Conservation (phyloP, 2,888 invertebrate species). For the Caenorhabditis sp. region DNA sequence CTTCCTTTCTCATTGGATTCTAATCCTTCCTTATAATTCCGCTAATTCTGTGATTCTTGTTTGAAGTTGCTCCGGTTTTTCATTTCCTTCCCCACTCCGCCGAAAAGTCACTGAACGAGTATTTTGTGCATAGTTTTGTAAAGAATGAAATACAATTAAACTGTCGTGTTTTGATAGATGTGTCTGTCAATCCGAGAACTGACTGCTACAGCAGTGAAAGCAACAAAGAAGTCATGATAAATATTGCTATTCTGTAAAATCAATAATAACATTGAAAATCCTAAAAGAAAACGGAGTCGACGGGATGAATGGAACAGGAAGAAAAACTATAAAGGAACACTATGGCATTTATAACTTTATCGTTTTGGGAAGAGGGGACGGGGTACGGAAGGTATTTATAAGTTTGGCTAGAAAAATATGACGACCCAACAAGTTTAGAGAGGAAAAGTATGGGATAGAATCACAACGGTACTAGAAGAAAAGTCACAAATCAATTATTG, state of each 20-base stretch:
- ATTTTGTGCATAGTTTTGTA: constrained; percentile 9
- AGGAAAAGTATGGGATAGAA: constrained; percentile 4
- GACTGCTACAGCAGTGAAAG: constrained; percentile 13
- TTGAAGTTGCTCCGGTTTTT: constrained; percentile 41
- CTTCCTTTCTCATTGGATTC: not conserved
- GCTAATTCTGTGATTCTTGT: constrained; percentile 41
- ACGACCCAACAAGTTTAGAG: constrained; percentile 17
- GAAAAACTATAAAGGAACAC: constrained; percentile 31
- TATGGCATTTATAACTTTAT: constrained; percentile 54
- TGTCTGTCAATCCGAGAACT: constrained; percentile 5
- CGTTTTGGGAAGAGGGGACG: constrained; percentile 12
- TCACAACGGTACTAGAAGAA: constrained; percentile 49
- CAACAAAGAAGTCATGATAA: constrained; percentile 34
- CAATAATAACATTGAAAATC: constrained; percentile 52
- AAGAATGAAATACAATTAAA: constrained; percentile 3
- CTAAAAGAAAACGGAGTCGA: constrained; percentile 25
- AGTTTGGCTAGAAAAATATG: constrained; percentile 14
- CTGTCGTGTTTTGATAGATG: constrained; percentile 18
- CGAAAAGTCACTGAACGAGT: constrained; percentile 39
- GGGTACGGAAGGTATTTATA: not conserved
- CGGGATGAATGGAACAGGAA: constrained; percentile 30
- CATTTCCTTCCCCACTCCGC: constrained; percentile 15
- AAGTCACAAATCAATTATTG: constrained; percentile 27
- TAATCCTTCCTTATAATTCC: constrained; percentile 25
- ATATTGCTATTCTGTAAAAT: constrained; percentile 44